Conservation (phyloP, 2,888 invertebrate species). For the Schrankia costaestrigalis region DNA sequence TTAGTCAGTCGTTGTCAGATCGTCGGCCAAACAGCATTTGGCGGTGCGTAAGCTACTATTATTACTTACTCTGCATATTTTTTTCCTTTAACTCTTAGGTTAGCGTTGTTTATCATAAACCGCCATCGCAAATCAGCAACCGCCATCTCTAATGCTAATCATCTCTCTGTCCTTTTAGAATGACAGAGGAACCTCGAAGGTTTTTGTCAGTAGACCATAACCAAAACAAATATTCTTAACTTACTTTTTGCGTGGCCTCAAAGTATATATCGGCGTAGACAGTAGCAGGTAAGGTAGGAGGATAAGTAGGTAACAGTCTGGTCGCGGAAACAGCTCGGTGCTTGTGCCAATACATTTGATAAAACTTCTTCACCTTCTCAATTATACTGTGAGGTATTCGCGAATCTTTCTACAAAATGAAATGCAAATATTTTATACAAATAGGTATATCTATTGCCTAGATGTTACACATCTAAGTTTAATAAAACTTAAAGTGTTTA, state of each 20-base stretch:
- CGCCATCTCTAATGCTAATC: no score
- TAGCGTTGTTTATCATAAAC: no score
- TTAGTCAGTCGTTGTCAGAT: no score
- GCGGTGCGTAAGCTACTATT: no score
- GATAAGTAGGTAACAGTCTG: constrained; percentile 50
- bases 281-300: constrained; percentile 50
- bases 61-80: no score
- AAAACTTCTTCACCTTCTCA: constrained; percentile 62
- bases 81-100: no score
- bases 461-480: no score
- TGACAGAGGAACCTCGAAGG: background rate
- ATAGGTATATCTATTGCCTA: no score
- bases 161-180: background rate
- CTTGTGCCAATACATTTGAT: constrained; percentile 71
- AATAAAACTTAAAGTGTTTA: no score
- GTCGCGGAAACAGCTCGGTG: constrained; percentile 58
- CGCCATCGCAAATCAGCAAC: no score
- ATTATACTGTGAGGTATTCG: constrained; percentile 45
- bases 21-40: no score
- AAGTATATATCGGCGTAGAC: constrained; percentile 63
- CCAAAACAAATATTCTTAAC: background rate
- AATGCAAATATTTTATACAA: no score
- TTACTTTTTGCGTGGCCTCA: constrained; percentile 63
- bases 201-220: background rate
- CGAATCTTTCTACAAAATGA: constrained; percentile 38